Evolutionary conservation across 1,140 invertebrate species (phyloP).

Genomic region (Pseudobourletiella spinata): DNA sequence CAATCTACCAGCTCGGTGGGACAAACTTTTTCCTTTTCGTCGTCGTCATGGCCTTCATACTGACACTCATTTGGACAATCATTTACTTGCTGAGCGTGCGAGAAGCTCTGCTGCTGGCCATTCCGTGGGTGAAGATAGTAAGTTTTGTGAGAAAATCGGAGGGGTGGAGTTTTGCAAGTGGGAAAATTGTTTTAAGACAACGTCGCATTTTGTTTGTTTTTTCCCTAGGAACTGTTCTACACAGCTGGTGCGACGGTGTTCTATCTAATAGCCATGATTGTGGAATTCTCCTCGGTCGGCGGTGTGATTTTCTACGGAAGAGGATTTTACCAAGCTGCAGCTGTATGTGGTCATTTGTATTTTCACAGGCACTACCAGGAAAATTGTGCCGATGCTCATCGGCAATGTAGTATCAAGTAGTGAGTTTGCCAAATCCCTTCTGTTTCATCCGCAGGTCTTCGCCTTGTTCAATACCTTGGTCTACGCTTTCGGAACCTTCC

Average conservation of each 20-base stretch:
- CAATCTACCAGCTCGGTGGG: constrained; percentile 43
- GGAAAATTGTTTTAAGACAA: too few species aligned
- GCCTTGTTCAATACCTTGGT: constrained; percentile 70
- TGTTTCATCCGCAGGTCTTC: constrained; percentile 55
- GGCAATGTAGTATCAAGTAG: neutral
- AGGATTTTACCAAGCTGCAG: constrained; percentile 58
- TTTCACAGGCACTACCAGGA: neutral
- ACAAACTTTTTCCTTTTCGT: constrained; percentile 77
- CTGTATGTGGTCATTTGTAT: constrained; percentile 48
- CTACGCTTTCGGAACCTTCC: constrained; percentile 63
- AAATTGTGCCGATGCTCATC: neutral
- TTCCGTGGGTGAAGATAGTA: constrained; percentile 68
- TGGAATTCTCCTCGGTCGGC: constrained; percentile 51
- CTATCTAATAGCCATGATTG: constrained; percentile 68
- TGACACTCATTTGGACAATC: constrained; percentile 68
- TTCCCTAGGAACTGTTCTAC: constrained; percentile 65
- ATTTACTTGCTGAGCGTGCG: constrained; percentile 68
- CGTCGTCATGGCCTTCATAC: constrained; percentile 65
- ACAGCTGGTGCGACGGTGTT: constrained; percentile 58
- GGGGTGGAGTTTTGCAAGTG: too few species aligned
- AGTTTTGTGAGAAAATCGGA: too few species aligned
- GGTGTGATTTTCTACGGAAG: constrained; percentile 44
- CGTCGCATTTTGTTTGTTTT: constrained; percentile 31
- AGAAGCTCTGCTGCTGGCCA: constrained; percentile 62
- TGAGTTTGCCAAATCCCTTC: neutral